These are phyloP conservation scores for Hyles vespertilio DNA, from an alignment of 1,140 invertebrate species.

Conservation along the genomic window DNA sequence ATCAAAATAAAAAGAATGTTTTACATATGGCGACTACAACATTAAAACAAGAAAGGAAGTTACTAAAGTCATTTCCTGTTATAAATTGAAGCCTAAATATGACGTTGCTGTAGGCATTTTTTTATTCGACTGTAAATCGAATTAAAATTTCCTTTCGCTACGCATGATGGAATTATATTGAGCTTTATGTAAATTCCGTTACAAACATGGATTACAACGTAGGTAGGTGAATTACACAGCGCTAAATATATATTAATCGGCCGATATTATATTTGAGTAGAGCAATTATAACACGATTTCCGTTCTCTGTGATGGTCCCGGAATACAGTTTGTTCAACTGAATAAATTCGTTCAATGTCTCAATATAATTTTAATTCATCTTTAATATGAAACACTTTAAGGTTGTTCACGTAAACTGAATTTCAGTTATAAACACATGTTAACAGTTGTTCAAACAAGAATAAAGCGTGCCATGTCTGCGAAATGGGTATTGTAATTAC, in stretches of 20 bases:
- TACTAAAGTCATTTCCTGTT: slow-evolving; percentile 14
- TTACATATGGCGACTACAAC: neutral
- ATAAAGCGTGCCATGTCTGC: slow-evolving; percentile 52
- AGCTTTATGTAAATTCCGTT: too few relatives aligned
- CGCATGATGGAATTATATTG: too few relatives aligned
- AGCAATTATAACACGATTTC: neutral
- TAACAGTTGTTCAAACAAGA: slow-evolving; percentile 57
- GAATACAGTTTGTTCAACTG: slow-evolving; percentile 35
- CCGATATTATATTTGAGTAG: too few relatives aligned
- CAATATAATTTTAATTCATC: slow-evolving; percentile 28
- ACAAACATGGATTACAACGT: too few relatives aligned
- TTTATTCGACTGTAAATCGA: neutral
- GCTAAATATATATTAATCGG: too few relatives aligned
- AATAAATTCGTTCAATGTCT: slow-evolving; percentile 51
- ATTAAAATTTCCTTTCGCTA: neutral
- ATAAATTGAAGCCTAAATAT: slow-evolving; percentile 10
- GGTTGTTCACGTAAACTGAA: slow-evolving; percentile 28
- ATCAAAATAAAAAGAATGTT: slow-evolving; percentile 3
- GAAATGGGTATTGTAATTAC: slow-evolving; percentile 19
- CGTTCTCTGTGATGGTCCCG: neutral
- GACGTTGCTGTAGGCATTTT: slow-evolving; percentile 5
- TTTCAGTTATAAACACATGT: slow-evolving; percentile 30
- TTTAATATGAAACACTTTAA: slow-evolving; percentile 24
- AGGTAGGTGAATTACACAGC: too few relatives aligned
- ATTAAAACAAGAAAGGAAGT: neutral